Base-by-base conservation (phyloP, 1,140 invertebrate species). In the Diploscapter pachys region DNA sequence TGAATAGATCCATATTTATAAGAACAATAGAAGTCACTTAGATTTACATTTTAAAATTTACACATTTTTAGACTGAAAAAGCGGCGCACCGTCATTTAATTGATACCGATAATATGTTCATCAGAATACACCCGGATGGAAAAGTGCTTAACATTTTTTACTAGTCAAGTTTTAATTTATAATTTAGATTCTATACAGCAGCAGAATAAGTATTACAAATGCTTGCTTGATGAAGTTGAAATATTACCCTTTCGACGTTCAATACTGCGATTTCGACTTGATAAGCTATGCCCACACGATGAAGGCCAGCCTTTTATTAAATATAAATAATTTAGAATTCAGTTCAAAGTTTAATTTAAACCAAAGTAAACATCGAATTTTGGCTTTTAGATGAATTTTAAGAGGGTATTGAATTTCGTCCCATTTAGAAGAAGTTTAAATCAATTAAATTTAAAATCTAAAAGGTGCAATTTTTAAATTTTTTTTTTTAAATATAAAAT, bases 61-160 rank as follows among this genome's bases (percentile, higher is more conserved):
- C 3, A 3, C 9, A 55, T 49, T 71, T 75, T 71, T 54, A 79
- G 78, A 80, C 78, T 3, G 78, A 80, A 52, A 80, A 80, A 70
- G 51, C 66, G 3, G 78, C 76, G 3, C 78, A 80, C 65, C 57
- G 76, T 2, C 78, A 80, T 66, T 49, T 74, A 66, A 79, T 80
- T 31, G 78, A 80, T 53, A 80, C 68, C 50, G 68, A 71, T 13
- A 80, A 80, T 73, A 79, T 80, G 78, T 80, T 80, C 63, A 9
- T 80, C 4, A 50, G 78, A 13, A 80, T 80, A 50, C 51, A 80
- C 65, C 59, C 72, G 9, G 62, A 80, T 71, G 78, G 78, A 31
- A 75, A 57, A 4, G 78, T 80, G 31, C 31, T 31, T 31, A 9
- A 63, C 55, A 2, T 13, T 65, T 65, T 31, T 50, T 50, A 65